Base-by-base conservation (phyloP, 2,797 vertebrate species). In the Sandelia bainsii region DNA sequence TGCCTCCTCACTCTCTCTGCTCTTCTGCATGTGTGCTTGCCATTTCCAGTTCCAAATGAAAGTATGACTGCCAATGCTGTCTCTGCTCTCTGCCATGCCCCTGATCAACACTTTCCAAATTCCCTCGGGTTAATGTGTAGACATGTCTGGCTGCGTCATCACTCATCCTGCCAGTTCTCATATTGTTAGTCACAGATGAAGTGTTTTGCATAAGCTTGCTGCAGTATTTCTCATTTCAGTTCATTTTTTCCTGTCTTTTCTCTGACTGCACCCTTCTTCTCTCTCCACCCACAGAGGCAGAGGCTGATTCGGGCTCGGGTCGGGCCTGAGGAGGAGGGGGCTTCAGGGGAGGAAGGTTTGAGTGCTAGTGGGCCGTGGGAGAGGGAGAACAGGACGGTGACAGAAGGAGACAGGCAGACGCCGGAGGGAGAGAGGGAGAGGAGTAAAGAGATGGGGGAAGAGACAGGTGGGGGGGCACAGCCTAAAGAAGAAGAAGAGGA, bases 401-500 rank as follows among this genome's bases (percentile, higher is more conserved):
- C 82, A 2, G 93, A 94, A 54, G 84, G 82, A 37, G 91, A 92
- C 39, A 57, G 56, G 16, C 92, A 84, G 49, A 80, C 70, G 0
- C 75, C 80, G 54, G 93, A 93, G 37, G 92, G 74, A 54, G 83
- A 89, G 9, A 65, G 61, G 13, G 85, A 80, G 60, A 77, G 42
- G 48, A 77, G 27, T 50, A 88, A 82, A 78, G 89, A 79, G 48
- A 49, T 5, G 0, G 61, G 8, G 25, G 81, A 8, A 27, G 84
- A 75, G 60, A 40, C 52, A 4, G 53, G 14, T n/a, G 83, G 62
- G 16, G 86, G 69, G 10, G 20, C 44, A 1, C 88, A 87, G 53
- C 73, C 71, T 7, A 93, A 93, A 79, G 93, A 94, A 22, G 91
- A 93, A 2, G 92, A 90, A 54, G 93, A 94, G 3, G 90, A 91